These are phyloP conservation scores for Brachynemurus nebulosus DNA, from an alignment of 2,888 invertebrate species.

Conservation along the genomic window DNA sequence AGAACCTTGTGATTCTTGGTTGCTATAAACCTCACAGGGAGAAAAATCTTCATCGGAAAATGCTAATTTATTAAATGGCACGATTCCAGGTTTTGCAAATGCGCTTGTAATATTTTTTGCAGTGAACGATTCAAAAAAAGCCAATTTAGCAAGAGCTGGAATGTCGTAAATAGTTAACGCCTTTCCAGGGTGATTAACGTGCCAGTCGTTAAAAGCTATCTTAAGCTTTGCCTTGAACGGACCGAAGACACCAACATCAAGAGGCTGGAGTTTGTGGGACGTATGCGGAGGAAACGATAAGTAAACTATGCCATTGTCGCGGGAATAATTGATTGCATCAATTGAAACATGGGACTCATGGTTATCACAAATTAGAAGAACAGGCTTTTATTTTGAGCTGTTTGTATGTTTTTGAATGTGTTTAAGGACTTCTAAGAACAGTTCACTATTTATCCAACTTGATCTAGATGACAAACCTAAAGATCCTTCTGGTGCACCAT, in stretches of 20 bases:
- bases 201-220: conserved; percentile 12
- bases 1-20: not conserved
- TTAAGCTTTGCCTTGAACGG: conserved; percentile 16
- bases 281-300: conserved; percentile 23
- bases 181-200: conserved; percentile 16
- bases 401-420: conserved; percentile 15
- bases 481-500: conserved; percentile 16
- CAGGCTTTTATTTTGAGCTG: conserved; percentile 11
- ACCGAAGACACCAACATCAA: conserved; percentile 17
- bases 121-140: conserved; percentile 15
- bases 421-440: conserved; percentile 16
- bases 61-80: no score
- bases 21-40: conserved; percentile 12
- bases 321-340: conserved; percentile 18
- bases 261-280: conserved; percentile 17
- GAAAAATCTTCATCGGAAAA: no score
- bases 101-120: conserved; percentile 13
- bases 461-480: conserved; percentile 15
- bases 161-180: conserved; percentile 16
- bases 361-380: conserved; percentile 19
- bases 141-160: conserved; percentile 18
- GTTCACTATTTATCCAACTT: conserved; percentile 17
- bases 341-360: conserved; percentile 22
- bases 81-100: no score
- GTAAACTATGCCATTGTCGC: conserved; percentile 19